phyloP scores from a whole-genome alignment of 2,888 invertebrate genomes.

The Papilio gigon region DNA sequence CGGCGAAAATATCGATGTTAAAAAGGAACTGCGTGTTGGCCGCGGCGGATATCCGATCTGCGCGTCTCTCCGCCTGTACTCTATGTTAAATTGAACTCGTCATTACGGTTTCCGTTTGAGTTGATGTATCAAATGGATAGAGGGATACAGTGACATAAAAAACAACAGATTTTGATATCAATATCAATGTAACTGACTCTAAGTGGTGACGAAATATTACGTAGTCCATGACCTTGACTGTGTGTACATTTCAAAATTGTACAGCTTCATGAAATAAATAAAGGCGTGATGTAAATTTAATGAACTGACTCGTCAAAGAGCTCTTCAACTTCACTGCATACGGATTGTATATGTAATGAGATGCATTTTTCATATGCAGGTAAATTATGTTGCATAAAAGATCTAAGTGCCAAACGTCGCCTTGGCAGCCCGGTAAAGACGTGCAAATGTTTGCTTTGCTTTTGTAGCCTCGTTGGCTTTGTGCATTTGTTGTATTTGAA shows the following conservation, averaged over 20 bases:
- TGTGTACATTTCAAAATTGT: not conserved
- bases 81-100: slow-evolving; percentile 37
- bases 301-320: slow-evolving; percentile 13
- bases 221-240: slow-evolving; percentile 20
- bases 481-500: slow-evolving; percentile 26
- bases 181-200: slow-evolving; percentile 1
- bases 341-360: slow-evolving; percentile 11
- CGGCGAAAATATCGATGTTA: slow-evolving; percentile 25
- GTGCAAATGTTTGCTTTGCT: slow-evolving; percentile 26
- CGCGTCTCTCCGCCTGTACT: slow-evolving; percentile 32
- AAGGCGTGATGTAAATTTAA: slow-evolving; percentile 16
- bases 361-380: slow-evolving; percentile 18
- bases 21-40: slow-evolving; percentile 31
- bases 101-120: slow-evolving; percentile 32
- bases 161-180: slow-evolving; percentile 8
- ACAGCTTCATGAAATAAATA: not conserved
- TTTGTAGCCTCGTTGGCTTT: slow-evolving; percentile 19
- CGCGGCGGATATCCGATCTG: slow-evolving; percentile 36
- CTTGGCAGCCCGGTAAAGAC: not conserved
- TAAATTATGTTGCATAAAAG: slow-evolving; percentile 23
- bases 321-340: slow-evolving; percentile 16
- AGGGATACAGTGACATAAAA: slow-evolving; percentile 3
- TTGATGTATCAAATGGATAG: slow-evolving; percentile 23
- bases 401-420: slow-evolving; percentile 9
- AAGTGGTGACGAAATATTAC: not conserved